These are phyloP conservation scores for Maniola jurtina DNA, from an alignment of 1,140 invertebrate species.

Conservation along the genomic window DNA sequence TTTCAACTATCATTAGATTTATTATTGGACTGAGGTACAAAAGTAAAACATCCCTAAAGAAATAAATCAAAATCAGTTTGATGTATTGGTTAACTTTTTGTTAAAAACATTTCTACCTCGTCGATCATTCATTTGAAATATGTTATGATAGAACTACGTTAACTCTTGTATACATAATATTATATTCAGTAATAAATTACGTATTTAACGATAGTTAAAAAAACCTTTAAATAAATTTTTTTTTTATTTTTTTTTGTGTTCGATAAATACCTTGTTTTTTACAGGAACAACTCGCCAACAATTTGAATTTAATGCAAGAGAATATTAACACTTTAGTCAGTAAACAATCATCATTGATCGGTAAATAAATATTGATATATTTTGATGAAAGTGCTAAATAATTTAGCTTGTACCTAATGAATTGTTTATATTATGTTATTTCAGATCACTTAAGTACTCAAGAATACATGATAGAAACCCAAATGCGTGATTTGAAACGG, in stretches of 20 bases:
- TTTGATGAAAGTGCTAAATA: conserved; percentile 4
- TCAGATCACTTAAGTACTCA: conserved; percentile 65
- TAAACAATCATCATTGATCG: conserved; percentile 63
- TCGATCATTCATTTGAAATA: no score
- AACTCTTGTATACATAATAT: no score
- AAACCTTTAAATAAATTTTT: no score
- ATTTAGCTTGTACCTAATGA: conserved; percentile 1
- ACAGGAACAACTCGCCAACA: conserved; percentile 64
- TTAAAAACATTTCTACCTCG: no score
- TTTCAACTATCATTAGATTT: no score
- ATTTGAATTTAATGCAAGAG: conserved; percentile 59
- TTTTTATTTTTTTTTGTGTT: neutral
- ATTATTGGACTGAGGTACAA: no score
- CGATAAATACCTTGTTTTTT: conserved; percentile 25
- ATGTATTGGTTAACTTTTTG: no score
- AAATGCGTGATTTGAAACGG: conserved; percentile 58
- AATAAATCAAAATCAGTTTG: no score
- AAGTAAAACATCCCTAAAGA: no score
- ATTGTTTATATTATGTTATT: conserved; percentile 28
- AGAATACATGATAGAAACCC: conserved; percentile 53
- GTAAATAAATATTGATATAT: conserved; percentile 32
- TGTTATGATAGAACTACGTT: no score
- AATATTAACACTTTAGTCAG: conserved; percentile 61
- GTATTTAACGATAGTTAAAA: no score
- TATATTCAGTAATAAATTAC: no score